Evolutionary conservation across 1,140 invertebrate species (phyloP), one percentile per base, ranked within the genome.

Genomic region (Hylaeus anthracinus): DNA sequence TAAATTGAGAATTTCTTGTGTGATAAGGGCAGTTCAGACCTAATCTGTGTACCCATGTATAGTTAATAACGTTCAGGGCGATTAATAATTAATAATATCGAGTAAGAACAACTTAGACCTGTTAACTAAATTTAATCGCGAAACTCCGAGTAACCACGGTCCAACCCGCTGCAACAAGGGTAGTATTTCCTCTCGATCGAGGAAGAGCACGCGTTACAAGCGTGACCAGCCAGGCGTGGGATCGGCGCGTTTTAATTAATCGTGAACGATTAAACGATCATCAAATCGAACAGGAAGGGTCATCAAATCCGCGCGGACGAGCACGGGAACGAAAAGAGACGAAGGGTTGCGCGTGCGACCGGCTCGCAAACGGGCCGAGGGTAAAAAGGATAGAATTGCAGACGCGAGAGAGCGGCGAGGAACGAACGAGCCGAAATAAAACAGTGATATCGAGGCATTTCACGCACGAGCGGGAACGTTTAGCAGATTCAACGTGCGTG

Each of bases 361-460:
- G 61, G 64, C 56, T 76, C 51, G 80, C 58, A 26, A 61, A 63
- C 69, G 86, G 85, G 83, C 76, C 80, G 65, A 78, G 86, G 69
- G 84, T 87, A 84, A 88, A 89, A 87, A 85, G 87, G 86, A 85
- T 86, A 88, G 88, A 78, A 88, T 88, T 82, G 86, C 88, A 85
- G 72, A 86, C 86, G 85, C 82, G 81, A 81, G 83, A 86, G 83
- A 83, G 82, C 69, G 79, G 84, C 84, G 74, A 71, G 72, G 84
- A 82, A 82, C 80, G 88, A 92, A 88, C 90, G 88, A 89, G 88
- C 81, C 85, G 90, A 93, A 93, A 93, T 93, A 92, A 93, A 93
- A 93, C 92, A 91, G 92, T 92, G 90, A 93, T 94, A 94, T 93
- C 92, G 90, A 93, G 90, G 92, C 92, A 93, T 94, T 94, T 94